These are phyloP conservation scores for Drosophila pseudoananassae DNA, from an alignment of 1,140 invertebrate species.

Conservation along the genomic window DNA sequence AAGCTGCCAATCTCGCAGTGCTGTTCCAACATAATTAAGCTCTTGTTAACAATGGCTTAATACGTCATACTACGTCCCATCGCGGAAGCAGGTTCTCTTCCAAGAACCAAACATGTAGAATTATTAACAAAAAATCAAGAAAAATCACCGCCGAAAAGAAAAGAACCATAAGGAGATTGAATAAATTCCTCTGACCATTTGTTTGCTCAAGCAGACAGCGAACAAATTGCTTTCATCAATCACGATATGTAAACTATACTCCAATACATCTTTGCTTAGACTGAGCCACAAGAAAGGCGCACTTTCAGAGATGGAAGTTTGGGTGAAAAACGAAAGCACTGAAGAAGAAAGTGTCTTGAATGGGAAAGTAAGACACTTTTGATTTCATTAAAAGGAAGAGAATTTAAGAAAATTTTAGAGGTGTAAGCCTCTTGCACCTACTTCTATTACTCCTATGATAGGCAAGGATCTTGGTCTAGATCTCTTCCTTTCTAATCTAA, in stretches of 20 bases:
- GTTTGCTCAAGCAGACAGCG: constrained; percentile 36
- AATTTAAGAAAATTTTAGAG: background rate
- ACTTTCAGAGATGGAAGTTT: constrained; percentile 14
- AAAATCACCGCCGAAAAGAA: constrained; percentile 25
- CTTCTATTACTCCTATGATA: too few relatives aligned
- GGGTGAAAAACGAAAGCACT: constrained; percentile 29
- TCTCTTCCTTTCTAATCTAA: too few relatives aligned
- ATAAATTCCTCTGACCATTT: constrained; percentile 21
- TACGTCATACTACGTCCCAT: constrained; percentile 41
- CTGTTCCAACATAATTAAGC: constrained; percentile 60
- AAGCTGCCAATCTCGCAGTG: constrained; percentile 28
- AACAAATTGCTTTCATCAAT: constrained; percentile 41
- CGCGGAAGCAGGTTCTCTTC: constrained; percentile 62
- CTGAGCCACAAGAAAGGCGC: too few relatives aligned
- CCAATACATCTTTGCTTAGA: background rate
- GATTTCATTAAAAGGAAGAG: background rate
- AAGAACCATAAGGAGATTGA: constrained; percentile 11
- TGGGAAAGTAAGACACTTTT: background rate
- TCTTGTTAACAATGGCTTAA: constrained; percentile 60
- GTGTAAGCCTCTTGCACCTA: too few relatives aligned
- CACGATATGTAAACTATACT: constrained; percentile 14
- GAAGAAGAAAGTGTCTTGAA: background rate
- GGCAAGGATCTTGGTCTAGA: too few relatives aligned
- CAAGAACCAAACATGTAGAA: constrained; percentile 6
- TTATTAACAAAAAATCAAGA: constrained; percentile 3